A percentile compares a stretch with the other conserved stretches of the same genome.
Conservation (phyloP, 2,797 vertebrate species). For the Martes flavigula region DNA sequence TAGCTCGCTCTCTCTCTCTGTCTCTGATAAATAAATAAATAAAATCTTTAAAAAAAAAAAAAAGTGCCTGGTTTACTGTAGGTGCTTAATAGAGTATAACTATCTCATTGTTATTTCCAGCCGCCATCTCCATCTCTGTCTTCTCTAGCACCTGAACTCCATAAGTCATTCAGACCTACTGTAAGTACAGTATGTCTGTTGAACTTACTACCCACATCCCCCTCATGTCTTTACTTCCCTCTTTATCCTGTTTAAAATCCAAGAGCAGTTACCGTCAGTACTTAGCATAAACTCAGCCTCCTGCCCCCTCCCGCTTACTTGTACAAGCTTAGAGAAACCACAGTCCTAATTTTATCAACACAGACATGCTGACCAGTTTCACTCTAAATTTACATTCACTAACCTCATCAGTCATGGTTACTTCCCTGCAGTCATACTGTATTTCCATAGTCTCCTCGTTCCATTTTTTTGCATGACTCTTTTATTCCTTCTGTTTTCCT, state of each 20-base stretch:
- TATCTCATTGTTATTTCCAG: neutral
- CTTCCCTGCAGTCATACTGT: neutral
- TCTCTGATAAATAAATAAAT: no score
- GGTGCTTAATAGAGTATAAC: neutral
- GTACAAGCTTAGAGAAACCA: neutral
- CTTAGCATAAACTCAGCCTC: neutral
- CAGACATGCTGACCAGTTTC: neutral
- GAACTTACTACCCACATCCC: neutral
- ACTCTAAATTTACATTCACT: neutral
- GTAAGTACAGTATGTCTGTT: neutral
- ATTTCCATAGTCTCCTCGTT: neutral
- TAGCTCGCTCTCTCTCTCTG: no score
- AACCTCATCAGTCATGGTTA: neutral
- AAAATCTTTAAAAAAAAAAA: no score
- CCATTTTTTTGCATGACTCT: neutral
- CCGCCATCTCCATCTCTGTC: neutral
- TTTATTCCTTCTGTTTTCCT: conserved; percentile 2
- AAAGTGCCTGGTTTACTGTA: neutral
- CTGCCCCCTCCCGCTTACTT: neutral
- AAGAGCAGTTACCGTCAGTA: neutral
- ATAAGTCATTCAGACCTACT: neutral
- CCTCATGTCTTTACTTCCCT: neutral
- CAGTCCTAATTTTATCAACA: neutral
- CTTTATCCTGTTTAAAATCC: neutral
- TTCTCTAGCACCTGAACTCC: neutral